A percentile compares a stretch with the other conserved stretches of the same genome.
These are phyloP conservation scores for Drosophila novamexicana DNA, from an alignment of 1,140 invertebrate genomes.

Conservation along the genomic window DNA sequence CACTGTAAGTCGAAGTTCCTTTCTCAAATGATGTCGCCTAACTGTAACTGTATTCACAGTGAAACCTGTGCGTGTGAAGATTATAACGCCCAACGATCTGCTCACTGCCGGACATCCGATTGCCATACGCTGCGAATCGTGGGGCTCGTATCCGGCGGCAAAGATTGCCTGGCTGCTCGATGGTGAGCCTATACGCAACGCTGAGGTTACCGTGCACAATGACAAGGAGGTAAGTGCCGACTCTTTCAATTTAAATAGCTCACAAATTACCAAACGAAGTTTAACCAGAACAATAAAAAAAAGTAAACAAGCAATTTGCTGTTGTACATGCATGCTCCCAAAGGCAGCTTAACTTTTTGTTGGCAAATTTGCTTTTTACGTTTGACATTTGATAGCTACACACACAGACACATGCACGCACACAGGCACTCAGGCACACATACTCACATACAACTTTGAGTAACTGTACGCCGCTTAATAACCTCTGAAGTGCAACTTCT, in stretches of 20 bases:
- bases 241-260: slow-evolving; percentile 32
- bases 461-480: slow-evolving; percentile 55
- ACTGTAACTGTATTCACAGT: slow-evolving; percentile 85
- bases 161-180: slow-evolving; percentile 90
- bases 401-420: not conserved
- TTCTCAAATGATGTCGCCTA: not conserved
- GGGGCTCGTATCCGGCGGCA: slow-evolving; percentile 90
- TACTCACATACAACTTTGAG: slow-evolving; percentile 16
- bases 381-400: slow-evolving; percentile 77
- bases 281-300: not conserved
- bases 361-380: slow-evolving; percentile 55
- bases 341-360: slow-evolving; percentile 59
- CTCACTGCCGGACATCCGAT: slow-evolving; percentile 87
- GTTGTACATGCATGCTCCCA: slow-evolving; percentile 27
- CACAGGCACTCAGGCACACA: slow-evolving; percentile 8
- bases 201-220: slow-evolving; percentile 82
- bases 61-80: slow-evolving; percentile 89
- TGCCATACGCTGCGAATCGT: slow-evolving; percentile 88
- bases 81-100: slow-evolving; percentile 87
- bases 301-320: slow-evolving; percentile 32
- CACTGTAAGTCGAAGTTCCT: slow-evolving; percentile 86
- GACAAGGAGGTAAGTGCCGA: slow-evolving; percentile 76
- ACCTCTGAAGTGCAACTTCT: slow-evolving; percentile 48
- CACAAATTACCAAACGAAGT: slow-evolving; percentile 46
- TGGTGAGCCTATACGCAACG: slow-evolving; percentile 87